These are phyloP conservation scores for Leptosomus discolor DNA, from an alignment of 2,113 vertebrate genomes.

Conservation along the genomic window DNA sequence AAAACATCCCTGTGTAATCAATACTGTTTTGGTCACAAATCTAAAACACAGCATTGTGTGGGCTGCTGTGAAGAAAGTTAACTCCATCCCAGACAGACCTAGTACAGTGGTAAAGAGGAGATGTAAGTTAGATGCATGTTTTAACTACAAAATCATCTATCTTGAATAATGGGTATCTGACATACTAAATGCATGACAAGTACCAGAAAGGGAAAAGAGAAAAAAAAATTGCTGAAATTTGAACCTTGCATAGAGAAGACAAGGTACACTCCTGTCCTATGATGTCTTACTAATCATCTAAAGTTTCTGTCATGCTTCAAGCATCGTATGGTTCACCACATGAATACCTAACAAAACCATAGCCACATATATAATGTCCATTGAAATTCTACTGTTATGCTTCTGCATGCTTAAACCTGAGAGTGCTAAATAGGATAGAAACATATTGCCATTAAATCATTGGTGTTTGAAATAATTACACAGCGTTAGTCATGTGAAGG, in stretches of 20 bases:
- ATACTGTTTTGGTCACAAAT: neutral
- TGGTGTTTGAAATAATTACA: neutral
- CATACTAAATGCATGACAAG: neutral
- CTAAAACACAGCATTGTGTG: neutral
- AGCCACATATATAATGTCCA: neutral
- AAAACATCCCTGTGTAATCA: neutral
- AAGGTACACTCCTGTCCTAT: neutral
- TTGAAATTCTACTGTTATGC: neutral
- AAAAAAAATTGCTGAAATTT: neutral
- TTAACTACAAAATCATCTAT: neutral
- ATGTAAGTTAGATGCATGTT: neutral
- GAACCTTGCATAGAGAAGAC: neutral
- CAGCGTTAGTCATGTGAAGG: rapidly evolving
- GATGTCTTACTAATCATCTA: neutral
- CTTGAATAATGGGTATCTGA: neutral
- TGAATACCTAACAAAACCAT: neutral
- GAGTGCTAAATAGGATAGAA: neutral
- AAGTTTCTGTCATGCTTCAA: neutral
- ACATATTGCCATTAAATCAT: neutral
- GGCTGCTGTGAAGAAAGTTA: neutral
- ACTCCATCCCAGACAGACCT: neutral
- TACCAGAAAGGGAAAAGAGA: neutral
- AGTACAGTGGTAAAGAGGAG: neutral
- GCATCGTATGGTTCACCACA: neutral
- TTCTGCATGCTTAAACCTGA: neutral